Evolutionary conservation across 2,888 invertebrate species (phyloP).

Genomic region (Proisotoma minuta): DNA sequence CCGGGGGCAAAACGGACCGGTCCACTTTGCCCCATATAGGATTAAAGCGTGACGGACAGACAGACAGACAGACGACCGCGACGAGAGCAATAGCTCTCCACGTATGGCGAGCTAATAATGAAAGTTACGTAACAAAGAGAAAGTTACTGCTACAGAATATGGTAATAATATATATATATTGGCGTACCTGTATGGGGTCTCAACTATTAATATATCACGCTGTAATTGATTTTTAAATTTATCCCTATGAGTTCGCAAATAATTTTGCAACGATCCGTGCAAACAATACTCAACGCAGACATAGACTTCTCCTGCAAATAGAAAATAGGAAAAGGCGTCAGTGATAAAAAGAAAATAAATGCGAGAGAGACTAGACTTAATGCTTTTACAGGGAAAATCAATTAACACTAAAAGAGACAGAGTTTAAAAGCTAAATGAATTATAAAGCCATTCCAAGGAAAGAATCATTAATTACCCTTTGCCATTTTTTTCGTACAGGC

Average conservation of each 20-base stretch:
- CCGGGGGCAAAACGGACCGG: no score
- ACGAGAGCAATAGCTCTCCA: no score
- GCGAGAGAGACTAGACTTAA: not conserved
- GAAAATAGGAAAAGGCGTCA: not conserved
- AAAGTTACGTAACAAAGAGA: no score
- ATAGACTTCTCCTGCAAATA: slow-evolving; percentile 29
- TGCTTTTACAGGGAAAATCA: not conserved
- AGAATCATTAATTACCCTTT: slow-evolving; percentile 23
- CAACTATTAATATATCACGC: slow-evolving; percentile 28
- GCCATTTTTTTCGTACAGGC: slow-evolving; percentile 35
- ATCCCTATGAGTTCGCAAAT: slow-evolving; percentile 26
- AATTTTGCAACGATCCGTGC: slow-evolving; percentile 36
- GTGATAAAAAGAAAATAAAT: not conserved
- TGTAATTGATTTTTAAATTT: slow-evolving; percentile 33
- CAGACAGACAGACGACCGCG: no score
- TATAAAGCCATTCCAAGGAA: slow-evolving; percentile 1
- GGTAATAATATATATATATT: not conserved
- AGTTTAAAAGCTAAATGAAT: not conserved
- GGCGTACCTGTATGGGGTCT: slow-evolving; percentile 25
- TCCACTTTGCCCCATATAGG: no score
- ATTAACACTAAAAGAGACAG: not conserved
- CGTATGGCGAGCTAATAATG: no score
- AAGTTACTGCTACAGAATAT: no score
- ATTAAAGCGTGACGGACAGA: no score
- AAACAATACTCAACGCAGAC: slow-evolving; percentile 35